Evolutionary conservation across 2,888 invertebrate genomes (phyloP), one percentile per base, ranked within the genome.

Genomic region (Scelioninae gen. 1): DNA sequence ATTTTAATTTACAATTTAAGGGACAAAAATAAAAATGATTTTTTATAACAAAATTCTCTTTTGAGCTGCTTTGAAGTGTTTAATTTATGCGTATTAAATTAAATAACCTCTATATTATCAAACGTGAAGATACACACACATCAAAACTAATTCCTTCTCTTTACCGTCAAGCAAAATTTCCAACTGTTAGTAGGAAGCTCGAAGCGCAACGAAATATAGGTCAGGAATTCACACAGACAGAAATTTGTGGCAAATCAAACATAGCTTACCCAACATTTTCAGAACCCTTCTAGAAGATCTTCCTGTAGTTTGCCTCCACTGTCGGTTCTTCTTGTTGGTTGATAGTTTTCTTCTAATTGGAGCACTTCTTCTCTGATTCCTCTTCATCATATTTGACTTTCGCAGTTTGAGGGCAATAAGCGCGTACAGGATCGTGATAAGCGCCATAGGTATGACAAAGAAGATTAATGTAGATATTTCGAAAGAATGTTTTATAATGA

Each of bases 251-350:
- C 47, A 23, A 16, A 47, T 51, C 51, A 29, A 23, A 13, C 13
- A n/a, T 5, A 45, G 31, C 95, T 94, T 89, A 96, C 96, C 95
- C 75, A 96, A 92, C 96, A 96, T 96, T 92, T 96, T 96, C 13
- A 96, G 92, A 16, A 96, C 96, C 84, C 95, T 93, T 74, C 94
- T 94, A 0, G 96, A 95, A 0, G 95, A 95, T 87, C 94, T 94
- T 55, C 94, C 94, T 83, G 88, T 86, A n/a, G 45, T 93, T 91
- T 71, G 93, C 85, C 81, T 85, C 75, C 86, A 88, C 45, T 87
- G 86, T 8, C 86, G 81, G 15, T 78, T 86, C 71, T 69, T 85
- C 29, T 77, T 87, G 66, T 53, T 90, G 69, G 58, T 88, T 81
- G 65, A 88, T 79, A 29, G 16, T 5, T 43, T 60, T 15, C 55